Base-by-base conservation (phyloP, 2,113 vertebrate genomes). In the Sturnira hondurensis region DNA sequence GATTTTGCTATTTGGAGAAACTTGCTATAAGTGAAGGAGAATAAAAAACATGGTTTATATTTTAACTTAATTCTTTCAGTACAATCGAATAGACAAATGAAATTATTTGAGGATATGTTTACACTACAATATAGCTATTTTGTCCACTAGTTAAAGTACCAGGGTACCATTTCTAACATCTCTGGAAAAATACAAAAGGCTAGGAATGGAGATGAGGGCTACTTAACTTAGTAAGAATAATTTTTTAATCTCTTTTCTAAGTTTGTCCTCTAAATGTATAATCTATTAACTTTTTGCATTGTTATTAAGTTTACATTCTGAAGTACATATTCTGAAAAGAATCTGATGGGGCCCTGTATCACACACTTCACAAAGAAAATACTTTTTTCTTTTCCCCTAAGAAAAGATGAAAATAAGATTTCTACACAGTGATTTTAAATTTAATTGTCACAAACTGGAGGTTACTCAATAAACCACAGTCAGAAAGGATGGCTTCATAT, bases 1-100 rank as follows among this genome's bases (percentile, higher is more conserved):
- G 7, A 73, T 97, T 97, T 68, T 96, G 38, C 38, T 96, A 3
- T 86, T 97, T 71, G 78, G 74, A 97, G 89, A 65, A 97, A 85
- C 20, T 22, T 71, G 74, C 26, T 38, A 9, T 41, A 45, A 95
- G 28, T 71, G 58, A 77, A 67, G n/a, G 80, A 38, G 52, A 58
- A 58, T 85, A 22, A 96, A 86, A 63, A 50, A 28, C 4, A n/a
- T 1, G 70, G 17, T 54, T 86, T 81, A 50, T 86, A 54, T 80
- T 96, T 95, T 95, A 86, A 43, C 41, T 90, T 95, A 86, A 65
- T 93, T 61, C 10, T 96, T 91, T 83, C 47, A 83, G 5, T 4
- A 45, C 20, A 91, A 84, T 41, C 38, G 33, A 95, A 43, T 73
- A 83, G 9, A 68, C 31, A 97, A 92, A 56, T 89, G 41, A 94